Evolutionary conservation across 2,888 invertebrate species (phyloP), one percentile per base, ranked within the genome.

Genomic region (Melangyna quadrimaculata): DNA sequence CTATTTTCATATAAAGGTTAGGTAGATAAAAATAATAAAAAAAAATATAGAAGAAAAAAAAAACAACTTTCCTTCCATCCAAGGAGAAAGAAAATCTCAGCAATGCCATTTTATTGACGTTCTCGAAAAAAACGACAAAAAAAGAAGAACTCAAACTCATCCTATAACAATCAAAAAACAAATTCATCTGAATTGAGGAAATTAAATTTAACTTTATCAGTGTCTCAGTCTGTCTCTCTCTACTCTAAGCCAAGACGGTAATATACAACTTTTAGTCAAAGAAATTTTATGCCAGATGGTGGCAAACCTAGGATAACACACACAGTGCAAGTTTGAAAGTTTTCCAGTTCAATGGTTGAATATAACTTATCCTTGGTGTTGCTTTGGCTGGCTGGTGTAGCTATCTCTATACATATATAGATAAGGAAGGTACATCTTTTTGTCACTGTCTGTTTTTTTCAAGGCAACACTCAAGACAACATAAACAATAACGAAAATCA

Each of bases 171-270:
- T 67, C 67, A 59, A 61, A 78, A 65, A 78, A 73, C 59, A 79
- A 73, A 79, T 65, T 69, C 69, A 69, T 67, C 48, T 63, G 72
- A 82, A 72, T 65, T 78, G 72, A 83, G 32, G 78, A 78, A 83
- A 83, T 83, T 83, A 83, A 83, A 83, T 83, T 83, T 78, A 83
- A 83, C 83, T 83, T 83, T 83, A 79, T 83, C 83, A 70, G 83
- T 78, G 74, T 79, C 74, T 19, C n/a, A n/a, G n/a, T n/a, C n/a
- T 27, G 3, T 27, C 6, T 27, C 27, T 27, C 27, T 27, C 27
- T 6, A 27, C 27, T 27, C 3, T 22, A n/a, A 29, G 65, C 22
- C 51, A 51, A 63, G 29, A 65, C 53, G 57, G 57, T 48, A 71
- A 57, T 35, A 51, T 35, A 67, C 78, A 73, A 78, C 82, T 73